phyloP scores from a whole-genome alignment of 2,888 invertebrate species.

The Drosophila lacicola region DNA sequence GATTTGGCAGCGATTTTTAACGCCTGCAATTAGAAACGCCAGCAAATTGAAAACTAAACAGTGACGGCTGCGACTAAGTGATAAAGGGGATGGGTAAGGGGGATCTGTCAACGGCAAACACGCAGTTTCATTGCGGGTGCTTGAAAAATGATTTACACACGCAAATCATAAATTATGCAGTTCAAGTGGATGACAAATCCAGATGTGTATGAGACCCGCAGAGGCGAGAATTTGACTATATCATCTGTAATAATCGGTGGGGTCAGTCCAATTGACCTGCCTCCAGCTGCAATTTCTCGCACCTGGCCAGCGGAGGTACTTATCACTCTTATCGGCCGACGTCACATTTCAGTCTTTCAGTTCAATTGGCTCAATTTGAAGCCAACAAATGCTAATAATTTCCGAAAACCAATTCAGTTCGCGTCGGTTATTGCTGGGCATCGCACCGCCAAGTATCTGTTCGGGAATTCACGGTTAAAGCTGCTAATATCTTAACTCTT shows the following conservation, averaged over 20 bases:
- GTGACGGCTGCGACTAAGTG: not conserved
- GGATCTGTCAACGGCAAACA: conserved; percentile 59
- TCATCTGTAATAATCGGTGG: conserved; percentile 16
- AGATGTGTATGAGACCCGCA: conserved; percentile 47
- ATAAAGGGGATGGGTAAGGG: not conserved
- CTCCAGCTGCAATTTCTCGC: conserved; percentile 5
- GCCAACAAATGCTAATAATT: conserved; percentile 57
- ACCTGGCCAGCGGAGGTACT: conserved; percentile 6
- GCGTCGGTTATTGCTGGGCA: conserved; percentile 69
- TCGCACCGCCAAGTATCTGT: conserved; percentile 55
- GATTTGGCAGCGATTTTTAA: conserved; percentile 58
- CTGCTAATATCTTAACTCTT: conserved; percentile 19
- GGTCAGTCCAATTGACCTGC: conserved; percentile 4
- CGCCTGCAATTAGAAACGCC: conserved; percentile 72
- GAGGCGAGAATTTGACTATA: not conserved
- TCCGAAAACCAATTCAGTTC: conserved; percentile 58
- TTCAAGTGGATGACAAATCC: conserved; percentile 74
- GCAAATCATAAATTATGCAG: conserved; percentile 76
- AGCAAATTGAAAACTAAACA: conserved; percentile 61
- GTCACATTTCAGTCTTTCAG: conserved; percentile 38
- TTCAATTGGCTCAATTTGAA: conserved; percentile 42
- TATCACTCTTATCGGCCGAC: conserved; percentile 37
- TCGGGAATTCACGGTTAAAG: conserved; percentile 45
- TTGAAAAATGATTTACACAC: conserved; percentile 78
- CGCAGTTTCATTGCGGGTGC: conserved; percentile 42